phyloP scores from a whole-genome alignment of 2,888 invertebrate genomes.

The Metalampra italica region DNA sequence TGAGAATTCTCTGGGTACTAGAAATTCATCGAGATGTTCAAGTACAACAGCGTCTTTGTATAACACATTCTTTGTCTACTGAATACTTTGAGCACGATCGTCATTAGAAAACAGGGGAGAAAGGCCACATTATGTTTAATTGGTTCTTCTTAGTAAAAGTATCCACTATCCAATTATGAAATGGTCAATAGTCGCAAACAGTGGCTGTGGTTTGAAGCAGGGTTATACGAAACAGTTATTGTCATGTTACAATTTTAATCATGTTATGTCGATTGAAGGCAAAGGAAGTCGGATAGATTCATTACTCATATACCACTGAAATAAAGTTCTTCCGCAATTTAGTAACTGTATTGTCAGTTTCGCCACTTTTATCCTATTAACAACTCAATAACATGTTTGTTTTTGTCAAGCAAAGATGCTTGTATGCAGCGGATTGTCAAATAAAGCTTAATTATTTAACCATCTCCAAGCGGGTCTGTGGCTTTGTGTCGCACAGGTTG shows the following conservation, averaged over 20 bases:
- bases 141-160: constrained; percentile 35
- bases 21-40: background rate
- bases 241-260: constrained; percentile 27
- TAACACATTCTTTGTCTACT: constrained; percentile 9
- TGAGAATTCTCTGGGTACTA: background rate
- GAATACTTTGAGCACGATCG: constrained; percentile 19
- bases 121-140: constrained; percentile 12
- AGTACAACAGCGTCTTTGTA: background rate
- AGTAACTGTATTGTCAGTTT: too few relatives aligned
- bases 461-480: constrained; percentile 1
- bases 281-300: too few relatives aligned
- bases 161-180: constrained; percentile 39
- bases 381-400: too few relatives aligned
- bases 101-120: constrained; percentile 4
- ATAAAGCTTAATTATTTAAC: background rate
- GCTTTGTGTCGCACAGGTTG: constrained; percentile 14
- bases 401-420: too few relatives aligned
- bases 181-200: constrained; percentile 30
- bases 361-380: too few relatives aligned
- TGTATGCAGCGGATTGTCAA: too few relatives aligned
- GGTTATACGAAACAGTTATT: constrained; percentile 24
- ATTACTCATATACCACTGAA: too few relatives aligned
- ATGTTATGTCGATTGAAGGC: constrained; percentile 15
- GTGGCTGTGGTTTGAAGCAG: constrained; percentile 29
- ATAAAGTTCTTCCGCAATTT: too few relatives aligned